A percentile compares a stretch with the other conserved stretches of the same genome.
Evolutionary conservation across 1,140 invertebrate species (phyloP).

Genomic region (Cherax quadricarinatus): DNA sequence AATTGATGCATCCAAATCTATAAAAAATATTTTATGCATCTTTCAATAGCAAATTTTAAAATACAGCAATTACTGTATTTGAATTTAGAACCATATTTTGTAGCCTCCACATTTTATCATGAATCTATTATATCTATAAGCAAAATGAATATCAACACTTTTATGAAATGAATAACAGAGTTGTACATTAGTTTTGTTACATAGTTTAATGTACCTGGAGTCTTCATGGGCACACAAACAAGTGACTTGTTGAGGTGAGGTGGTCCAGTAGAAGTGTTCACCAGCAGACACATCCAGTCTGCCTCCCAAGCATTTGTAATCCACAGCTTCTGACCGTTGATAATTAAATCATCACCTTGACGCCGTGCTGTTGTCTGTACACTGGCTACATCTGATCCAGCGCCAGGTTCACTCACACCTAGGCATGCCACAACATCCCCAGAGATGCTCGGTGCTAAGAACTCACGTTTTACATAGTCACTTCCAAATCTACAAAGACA

Average conservation of each 20-base stretch:
- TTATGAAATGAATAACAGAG: no score
- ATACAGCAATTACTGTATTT: no score
- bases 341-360: conserved; percentile 78
- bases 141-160: no score
- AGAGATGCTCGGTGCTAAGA: conserved; percentile 79
- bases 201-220: conserved; percentile 76
- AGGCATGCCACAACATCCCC: conserved; percentile 81
- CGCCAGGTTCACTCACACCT: conserved; percentile 80
- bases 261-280: conserved; percentile 78
- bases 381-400: conserved; percentile 82
- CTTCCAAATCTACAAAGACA: conserved; percentile 34
- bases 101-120: no score
- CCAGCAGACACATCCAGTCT: conserved; percentile 82
- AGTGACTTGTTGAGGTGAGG: conserved; percentile 81
- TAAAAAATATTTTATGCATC: no score
- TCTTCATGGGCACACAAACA: conserved; percentile 81
- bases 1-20: no score
- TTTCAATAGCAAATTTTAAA: no score
- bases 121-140: no score
- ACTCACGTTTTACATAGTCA: conserved; percentile 75
- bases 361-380: conserved; percentile 77
- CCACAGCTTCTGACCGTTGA: conserved; percentile 81
- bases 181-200: no score
- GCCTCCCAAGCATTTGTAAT: conserved; percentile 80
- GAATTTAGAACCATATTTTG: no score